phyloP scores from a whole-genome alignment of 2,888 invertebrate genomes.

The Parnassius glacialis region DNA sequence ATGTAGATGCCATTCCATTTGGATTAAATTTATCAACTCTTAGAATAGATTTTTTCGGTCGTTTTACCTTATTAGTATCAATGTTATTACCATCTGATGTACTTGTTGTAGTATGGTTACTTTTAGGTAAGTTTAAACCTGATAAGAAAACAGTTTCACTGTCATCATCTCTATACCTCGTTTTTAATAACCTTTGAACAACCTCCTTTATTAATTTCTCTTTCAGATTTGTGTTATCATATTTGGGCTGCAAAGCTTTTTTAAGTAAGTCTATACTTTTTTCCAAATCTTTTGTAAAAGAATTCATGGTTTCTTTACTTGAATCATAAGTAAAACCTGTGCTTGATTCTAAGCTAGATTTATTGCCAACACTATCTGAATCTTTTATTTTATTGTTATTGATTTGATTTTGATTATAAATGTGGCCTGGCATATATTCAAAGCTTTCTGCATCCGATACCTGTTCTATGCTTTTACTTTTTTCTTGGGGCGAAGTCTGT shows the following conservation, averaged over 20 bases:
- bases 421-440: conserved; percentile 82
- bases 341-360: conserved; percentile 73
- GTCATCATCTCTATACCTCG: conserved; percentile 82
- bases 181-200: conserved; percentile 81
- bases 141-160: conserved; percentile 73
- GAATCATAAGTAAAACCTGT: conserved; percentile 63
- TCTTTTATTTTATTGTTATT: conserved; percentile 37
- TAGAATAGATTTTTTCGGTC: conserved; percentile 70
- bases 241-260: conserved; percentile 80
- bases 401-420: conserved; percentile 77
- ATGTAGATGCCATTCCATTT: conserved; percentile 59
- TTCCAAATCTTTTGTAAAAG: conserved; percentile 82
- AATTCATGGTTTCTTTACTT: conserved; percentile 62
- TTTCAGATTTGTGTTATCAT: conserved; percentile 81
- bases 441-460: conserved; percentile 84
- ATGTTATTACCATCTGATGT: conserved; percentile 64
- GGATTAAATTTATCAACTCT: conserved; percentile 63
- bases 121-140: conserved; percentile 52
- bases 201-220: conserved; percentile 84
- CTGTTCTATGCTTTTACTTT: conserved; percentile 52
- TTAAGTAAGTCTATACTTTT: conserved; percentile 82
- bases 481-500: conserved; percentile 45
- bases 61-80: conserved; percentile 41
- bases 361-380: conserved; percentile 52
- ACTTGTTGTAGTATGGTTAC: conserved; percentile 58